Conservation (phyloP, 2,113 vertebrate genomes). For the Limnothrissa miodon region DNA sequence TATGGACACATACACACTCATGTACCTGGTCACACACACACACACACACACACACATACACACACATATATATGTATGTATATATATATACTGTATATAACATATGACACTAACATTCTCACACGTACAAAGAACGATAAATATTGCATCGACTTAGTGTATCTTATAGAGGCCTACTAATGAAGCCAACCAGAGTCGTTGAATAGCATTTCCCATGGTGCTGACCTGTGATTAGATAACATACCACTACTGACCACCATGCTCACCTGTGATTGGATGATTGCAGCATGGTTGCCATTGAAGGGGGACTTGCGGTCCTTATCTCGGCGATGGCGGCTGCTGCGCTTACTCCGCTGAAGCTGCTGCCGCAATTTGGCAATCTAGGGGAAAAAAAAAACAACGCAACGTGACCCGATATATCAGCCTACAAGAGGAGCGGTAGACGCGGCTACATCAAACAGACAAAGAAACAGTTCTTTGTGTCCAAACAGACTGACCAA, state of each 20-base stretch:
- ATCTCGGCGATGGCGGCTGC: conserved; percentile 95
- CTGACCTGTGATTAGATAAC: conserved; percentile 79
- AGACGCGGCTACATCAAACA: neutral
- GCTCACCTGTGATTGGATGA: conserved; percentile 93
- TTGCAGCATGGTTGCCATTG: conserved; percentile 92
- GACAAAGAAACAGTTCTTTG: neutral
- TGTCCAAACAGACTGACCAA: neutral
- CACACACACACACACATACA: neutral
- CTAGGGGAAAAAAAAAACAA: conserved; percentile 62
- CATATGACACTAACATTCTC: neutral
- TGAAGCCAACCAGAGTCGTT: neutral
- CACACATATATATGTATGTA: neutral
- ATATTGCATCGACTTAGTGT: neutral
- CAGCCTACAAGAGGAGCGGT: neutral
- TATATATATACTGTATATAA: neutral
- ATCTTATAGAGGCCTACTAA: neutral
- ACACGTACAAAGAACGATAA: neutral
- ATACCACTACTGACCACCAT: conserved; percentile 30
- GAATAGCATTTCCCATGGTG: neutral
- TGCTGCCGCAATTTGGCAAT: conserved; percentile 97
- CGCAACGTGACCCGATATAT: neutral
- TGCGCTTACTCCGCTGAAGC: conserved; percentile 96
- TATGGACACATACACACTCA: neutral
- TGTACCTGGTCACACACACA: neutral
- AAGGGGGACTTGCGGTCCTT: conserved; percentile 98